These are phyloP conservation scores for Galerucella nymphaeae DNA, from an alignment of 2,888 invertebrate species.

Conservation along the genomic window DNA sequence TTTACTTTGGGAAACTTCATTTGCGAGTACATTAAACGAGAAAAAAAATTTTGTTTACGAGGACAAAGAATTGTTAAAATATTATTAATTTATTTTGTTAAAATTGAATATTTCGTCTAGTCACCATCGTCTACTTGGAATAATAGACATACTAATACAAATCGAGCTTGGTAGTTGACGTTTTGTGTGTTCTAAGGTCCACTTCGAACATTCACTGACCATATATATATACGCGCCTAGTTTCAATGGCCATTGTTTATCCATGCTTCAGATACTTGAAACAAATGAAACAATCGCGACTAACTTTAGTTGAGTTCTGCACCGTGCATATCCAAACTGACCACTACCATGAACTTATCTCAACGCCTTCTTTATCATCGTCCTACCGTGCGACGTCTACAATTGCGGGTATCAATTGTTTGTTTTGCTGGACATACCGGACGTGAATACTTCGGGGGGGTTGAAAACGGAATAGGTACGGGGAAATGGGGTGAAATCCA, in stretches of 20 bases:
- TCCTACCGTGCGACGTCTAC: slow-evolving; percentile 51
- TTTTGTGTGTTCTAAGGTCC: slow-evolving; percentile 43
- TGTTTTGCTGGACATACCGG: slow-evolving; percentile 38
- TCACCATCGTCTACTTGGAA: slow-evolving; percentile 36
- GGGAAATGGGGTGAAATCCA: slow-evolving; percentile 3
- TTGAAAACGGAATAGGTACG: slow-evolving; percentile 1
- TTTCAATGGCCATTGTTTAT: slow-evolving; percentile 58
- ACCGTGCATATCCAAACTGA: slow-evolving; percentile 56
- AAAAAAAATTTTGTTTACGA: slow-evolving; percentile 1
- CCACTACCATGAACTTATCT: slow-evolving; percentile 54
- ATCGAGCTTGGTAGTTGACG: slow-evolving; percentile 40
- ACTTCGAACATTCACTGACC: slow-evolving; percentile 49
- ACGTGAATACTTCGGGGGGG: slow-evolving; percentile 40
- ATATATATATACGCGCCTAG: slow-evolving; percentile 42
- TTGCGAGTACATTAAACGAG: slow-evolving; percentile 9
- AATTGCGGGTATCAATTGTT: slow-evolving; percentile 50
- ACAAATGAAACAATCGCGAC: slow-evolving; percentile 54
- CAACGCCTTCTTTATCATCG: slow-evolving; percentile 55
- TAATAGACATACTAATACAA: background rate
- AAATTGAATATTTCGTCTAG: too few relatives aligned
- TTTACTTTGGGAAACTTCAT: slow-evolving; percentile 13
- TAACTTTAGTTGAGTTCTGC: slow-evolving; percentile 60
- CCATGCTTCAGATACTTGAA: slow-evolving; percentile 60
- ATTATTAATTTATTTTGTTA: too few relatives aligned
- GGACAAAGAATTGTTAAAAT: too few relatives aligned